Evolutionary conservation across 2,888 invertebrate genomes (phyloP), one percentile per base, ranked within the genome.

Genomic region (Octonoba sinensis): DNA sequence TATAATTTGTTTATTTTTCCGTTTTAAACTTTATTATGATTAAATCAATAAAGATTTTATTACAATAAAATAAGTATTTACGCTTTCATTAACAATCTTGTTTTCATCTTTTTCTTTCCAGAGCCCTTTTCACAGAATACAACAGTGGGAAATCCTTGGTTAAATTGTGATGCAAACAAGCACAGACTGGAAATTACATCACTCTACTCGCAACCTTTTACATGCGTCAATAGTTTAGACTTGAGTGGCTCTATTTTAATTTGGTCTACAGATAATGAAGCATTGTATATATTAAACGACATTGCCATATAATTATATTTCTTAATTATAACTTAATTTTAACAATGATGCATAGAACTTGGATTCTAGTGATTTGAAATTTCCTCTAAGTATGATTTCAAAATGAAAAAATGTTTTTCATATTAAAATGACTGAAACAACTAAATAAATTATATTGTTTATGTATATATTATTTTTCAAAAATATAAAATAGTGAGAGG

Each of bases 191-290:
- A 93, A 86, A 92, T 94, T 0, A 93, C 92, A 65, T 92, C 94
- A 0, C 88, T 96, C 3, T 93, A 96, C 89, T 91, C 93, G 0
- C 91, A 92, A 18, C 90, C 95, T 85, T 93, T 93, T 84, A 93
- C 95, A 87, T 91, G 96, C 0, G 92, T 96, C 56, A 97, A 96
- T 88, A 92, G 93, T 27, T 90, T 96, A 66, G 94, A 96, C 89
- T 91, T 96, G 73, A 92, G 93, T 86, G 92, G 92, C 85, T 92
- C 92, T 62, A 93, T 92, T 84, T 90, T 96, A 65, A 88, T 96
- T 46, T 95, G 94, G 88, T 95, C 95, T 1, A 93, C 94, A 85
- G 96, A 96, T 87, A 94, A 94, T 88, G 96, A 96, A 90, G 96
- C 96, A 36, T 90, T 96, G 85, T 96, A 95, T 89, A 90, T 94